Percentiles rank a stretch among this genome's conserved stretches.
Conservation (phyloP, 2,888 invertebrate genomes). For the Tinea pellionella region DNA sequence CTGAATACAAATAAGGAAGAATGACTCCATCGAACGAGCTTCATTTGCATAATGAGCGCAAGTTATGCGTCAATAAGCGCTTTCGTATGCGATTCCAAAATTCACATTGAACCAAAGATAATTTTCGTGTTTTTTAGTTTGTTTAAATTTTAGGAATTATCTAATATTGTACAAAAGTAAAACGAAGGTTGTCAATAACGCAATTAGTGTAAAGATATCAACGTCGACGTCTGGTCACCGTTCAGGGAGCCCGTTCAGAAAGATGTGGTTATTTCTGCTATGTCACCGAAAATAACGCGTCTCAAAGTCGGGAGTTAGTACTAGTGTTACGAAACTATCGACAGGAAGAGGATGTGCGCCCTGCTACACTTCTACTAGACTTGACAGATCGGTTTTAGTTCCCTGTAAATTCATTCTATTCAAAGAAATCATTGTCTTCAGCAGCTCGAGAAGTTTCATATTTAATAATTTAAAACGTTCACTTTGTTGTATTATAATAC, state of each 20-base stretch:
- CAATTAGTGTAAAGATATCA: constrained; percentile 65
- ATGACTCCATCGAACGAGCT: constrained; percentile 24
- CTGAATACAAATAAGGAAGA: constrained; percentile 38
- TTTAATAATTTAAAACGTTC: neutral
- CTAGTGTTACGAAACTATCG: constrained; percentile 52
- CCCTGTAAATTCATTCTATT: constrained; percentile 6
- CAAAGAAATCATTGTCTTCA: neutral
- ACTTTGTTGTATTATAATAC: neutral
- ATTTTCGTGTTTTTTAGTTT: neutral
- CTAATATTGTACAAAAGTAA: constrained; percentile 12
- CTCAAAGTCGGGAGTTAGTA: constrained; percentile 31
- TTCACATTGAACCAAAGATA: neutral
- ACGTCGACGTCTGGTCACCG: constrained; percentile 55
- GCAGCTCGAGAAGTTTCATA: neutral
- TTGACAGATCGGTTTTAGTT: neutral
- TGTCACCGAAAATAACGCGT: constrained; percentile 64
- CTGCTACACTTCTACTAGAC: constrained; percentile 20
- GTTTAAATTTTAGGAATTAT: neutral
- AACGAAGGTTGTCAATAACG: constrained; percentile 46
- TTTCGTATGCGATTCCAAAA: constrained; percentile 9
- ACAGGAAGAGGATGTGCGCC: constrained; percentile 60
- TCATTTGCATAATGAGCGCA: constrained; percentile 38
- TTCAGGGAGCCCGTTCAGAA: constrained; percentile 42
- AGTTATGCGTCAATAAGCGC: neutral
- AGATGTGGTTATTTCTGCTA: constrained; percentile 63